These are phyloP conservation scores for zebrafish (Danio rerio) DNA, from an alignment of 2,113 vertebrate species.

Conservation along the genomic window GRCz12tu NC_133180.1:45370501-45371000, in stretches of 20 bases:
- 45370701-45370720: conserved; percentile 37
- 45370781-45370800: conserved; percentile 73
- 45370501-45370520: conserved; percentile 87
- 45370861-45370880: conserved; percentile 43
- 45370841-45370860: conserved; percentile 52
- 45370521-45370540: conserved; percentile 81
- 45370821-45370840: conserved; percentile 48
- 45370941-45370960: background rate
- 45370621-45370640: conserved; percentile 19
- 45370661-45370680: conserved; percentile 42
- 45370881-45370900: conserved; percentile 2
- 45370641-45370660: conserved; percentile 58
- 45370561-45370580: conserved; percentile 57
- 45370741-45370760: conserved; percentile 33
- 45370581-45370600: conserved; percentile 36
- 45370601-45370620: conserved; percentile 46
- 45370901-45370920: background rate
- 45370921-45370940: background rate
- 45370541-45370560: conserved; percentile 78
- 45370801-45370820: conserved; percentile 52
- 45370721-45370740: conserved; percentile 55
- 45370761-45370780: conserved; percentile 39
- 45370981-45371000: background rate
- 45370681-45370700: conserved; percentile 41
- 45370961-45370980: background rate